Conservation (phyloP, 2,888 invertebrate genomes). For the Eretmocerus hayati region DNA sequence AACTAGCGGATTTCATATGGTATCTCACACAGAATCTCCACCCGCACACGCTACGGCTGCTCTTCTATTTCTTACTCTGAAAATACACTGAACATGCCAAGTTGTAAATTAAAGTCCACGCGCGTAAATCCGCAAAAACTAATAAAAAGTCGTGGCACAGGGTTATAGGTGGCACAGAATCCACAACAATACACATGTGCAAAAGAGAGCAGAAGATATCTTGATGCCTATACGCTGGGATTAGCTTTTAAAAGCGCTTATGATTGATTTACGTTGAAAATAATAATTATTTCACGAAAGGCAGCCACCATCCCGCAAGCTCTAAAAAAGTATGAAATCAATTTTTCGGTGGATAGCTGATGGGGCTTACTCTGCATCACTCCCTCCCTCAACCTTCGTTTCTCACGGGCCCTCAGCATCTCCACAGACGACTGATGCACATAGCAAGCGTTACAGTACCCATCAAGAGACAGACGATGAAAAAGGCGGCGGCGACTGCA, state of each 20-base stretch:
- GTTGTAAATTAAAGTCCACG: background rate
- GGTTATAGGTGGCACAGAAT: too few relatives aligned
- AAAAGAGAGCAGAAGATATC: slow-evolving; percentile 17
- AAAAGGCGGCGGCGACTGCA: slow-evolving; percentile 18
- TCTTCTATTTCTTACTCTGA: too few relatives aligned
- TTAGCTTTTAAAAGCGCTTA: slow-evolving; percentile 22
- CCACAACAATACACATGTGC: too few relatives aligned
- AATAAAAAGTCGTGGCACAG: background rate
- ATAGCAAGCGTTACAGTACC: background rate
- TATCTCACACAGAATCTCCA: too few relatives aligned
- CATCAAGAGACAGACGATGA: slow-evolving; percentile 22
- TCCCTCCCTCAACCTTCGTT: slow-evolving; percentile 15
- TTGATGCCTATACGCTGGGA: too few relatives aligned
- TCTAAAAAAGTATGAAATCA: slow-evolving; percentile 22
- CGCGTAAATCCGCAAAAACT: background rate
- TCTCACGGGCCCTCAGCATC: slow-evolving; percentile 6
- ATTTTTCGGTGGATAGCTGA: slow-evolving; percentile 17
- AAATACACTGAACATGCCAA: too few relatives aligned
- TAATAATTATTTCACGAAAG: slow-evolving; percentile 25
- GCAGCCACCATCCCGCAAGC: background rate
- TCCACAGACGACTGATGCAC: background rate
- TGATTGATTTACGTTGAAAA: slow-evolving; percentile 25
- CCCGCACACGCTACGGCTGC: too few relatives aligned
- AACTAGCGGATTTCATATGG: too few relatives aligned
- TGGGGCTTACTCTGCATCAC: slow-evolving; percentile 9